Percentiles rank a stretch among this genome's conserved stretches.
phyloP scores from a whole-genome alignment of 2,797 vertebrate genomes.

The Etheostoma perlongum region DNA sequence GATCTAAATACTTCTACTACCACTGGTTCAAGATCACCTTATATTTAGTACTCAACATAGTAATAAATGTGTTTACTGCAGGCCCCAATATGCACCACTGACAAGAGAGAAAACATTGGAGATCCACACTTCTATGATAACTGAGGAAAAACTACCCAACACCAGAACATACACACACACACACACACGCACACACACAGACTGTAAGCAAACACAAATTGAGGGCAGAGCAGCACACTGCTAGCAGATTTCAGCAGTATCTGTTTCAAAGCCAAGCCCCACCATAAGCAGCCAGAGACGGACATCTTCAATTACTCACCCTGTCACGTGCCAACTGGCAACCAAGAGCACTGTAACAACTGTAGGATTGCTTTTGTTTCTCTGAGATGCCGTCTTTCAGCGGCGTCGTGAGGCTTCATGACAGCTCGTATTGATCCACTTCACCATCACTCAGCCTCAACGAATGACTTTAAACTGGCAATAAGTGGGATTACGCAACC shows the following conservation, averaged over 20 bases:
- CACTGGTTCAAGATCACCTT: background rate
- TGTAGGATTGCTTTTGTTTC: slow-evolving; percentile 79
- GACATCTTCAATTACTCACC: slow-evolving; percentile 73
- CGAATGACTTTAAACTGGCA: slow-evolving; percentile 77
- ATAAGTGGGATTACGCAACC: slow-evolving; percentile 79
- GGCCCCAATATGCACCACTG: slow-evolving; percentile 14
- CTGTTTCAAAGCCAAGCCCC: slow-evolving; percentile 65
- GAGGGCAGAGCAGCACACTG: slow-evolving; percentile 54
- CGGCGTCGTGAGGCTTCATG: slow-evolving; percentile 64
- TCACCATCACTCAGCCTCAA: slow-evolving; percentile 80
- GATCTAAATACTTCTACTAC: background rate
- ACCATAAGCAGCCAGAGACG: slow-evolving; percentile 54
- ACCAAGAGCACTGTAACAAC: slow-evolving; percentile 67
- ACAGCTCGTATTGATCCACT: slow-evolving; percentile 80
- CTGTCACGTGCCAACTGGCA: slow-evolving; percentile 74
- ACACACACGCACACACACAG: slow-evolving; percentile 33
- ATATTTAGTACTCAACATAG: slow-evolving; percentile 3
- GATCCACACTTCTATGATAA: slow-evolving; percentile 35
- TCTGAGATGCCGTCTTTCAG: slow-evolving; percentile 67
- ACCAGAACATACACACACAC: slow-evolving; percentile 32
- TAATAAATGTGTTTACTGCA: slow-evolving; percentile 13
- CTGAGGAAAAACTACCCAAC: slow-evolving; percentile 41
- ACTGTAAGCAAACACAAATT: slow-evolving; percentile 40
- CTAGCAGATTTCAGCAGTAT: slow-evolving; percentile 50
- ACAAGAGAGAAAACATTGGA: slow-evolving; percentile 25